Conservation (phyloP, 37 sponge, comb jelly and placozoan species). For the Tethya wilhelma region DNA sequence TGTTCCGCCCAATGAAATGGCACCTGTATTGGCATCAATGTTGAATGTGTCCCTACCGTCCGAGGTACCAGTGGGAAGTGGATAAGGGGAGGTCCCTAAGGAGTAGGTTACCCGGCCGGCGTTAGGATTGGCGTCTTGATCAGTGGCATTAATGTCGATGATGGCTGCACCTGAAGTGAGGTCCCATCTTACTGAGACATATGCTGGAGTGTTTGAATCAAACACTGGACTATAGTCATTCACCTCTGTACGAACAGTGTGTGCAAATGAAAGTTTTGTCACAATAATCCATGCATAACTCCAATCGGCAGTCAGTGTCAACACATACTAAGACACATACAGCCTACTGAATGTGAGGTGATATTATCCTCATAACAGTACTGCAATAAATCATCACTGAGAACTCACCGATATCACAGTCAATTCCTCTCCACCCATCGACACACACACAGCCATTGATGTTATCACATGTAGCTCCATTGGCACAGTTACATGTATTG, state of each 20-base stretch:
- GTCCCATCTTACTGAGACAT: background rate
- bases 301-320: too few relatives aligned
- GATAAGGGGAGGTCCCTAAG: background rate
- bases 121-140: conserved; percentile 32
- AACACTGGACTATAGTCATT: conserved; percentile 44
- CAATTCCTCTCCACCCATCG: conserved; percentile 27
- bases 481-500: conserved; percentile 26
- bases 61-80: conserved; percentile 7
- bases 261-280: too few relatives aligned
- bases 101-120: conserved; percentile 24
- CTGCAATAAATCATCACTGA: too few relatives aligned
- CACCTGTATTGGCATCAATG: conserved; percentile 20
- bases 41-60: conserved; percentile 22
- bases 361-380: too few relatives aligned
- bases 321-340: too few relatives aligned
- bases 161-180: background rate
- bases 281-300: too few relatives aligned
- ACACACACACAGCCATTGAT: conserved; percentile 36
- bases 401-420: conserved; percentile 29
- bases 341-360: background rate
- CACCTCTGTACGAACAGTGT: conserved; percentile 61
- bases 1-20: background rate
- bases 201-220: background rate
- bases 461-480: conserved; percentile 33
- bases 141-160: conserved; percentile 30